These are phyloP conservation scores for Ophonus ardosiacus DNA, from an alignment of 2,888 invertebrate species.

Conservation along the genomic window DNA sequence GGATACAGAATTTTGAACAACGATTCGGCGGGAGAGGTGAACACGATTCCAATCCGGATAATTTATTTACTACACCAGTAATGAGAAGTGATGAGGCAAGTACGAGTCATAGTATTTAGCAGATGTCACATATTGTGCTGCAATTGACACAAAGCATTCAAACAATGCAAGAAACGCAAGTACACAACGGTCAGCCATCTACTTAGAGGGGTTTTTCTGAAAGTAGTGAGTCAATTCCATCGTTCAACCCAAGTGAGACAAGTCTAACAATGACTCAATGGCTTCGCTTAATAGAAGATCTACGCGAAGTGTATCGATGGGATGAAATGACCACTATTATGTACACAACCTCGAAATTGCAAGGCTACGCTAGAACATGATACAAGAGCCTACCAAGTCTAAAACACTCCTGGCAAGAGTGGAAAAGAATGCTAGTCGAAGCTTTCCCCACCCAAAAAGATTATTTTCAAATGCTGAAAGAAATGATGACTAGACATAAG, in stretches of 20 bases:
- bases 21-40: not conserved
- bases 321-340: constrained; percentile 6
- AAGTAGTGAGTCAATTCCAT: not conserved
- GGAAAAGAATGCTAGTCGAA: not conserved
- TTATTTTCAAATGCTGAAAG: not conserved
- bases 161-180: constrained; percentile 2
- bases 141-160: constrained; percentile 4
- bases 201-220: not conserved
- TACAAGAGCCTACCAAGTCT: constrained; percentile 6
- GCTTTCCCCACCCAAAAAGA: constrained; percentile 14
- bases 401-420: not conserved
- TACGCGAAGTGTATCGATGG: not conserved
- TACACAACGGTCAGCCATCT: not conserved
- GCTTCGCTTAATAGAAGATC: constrained; percentile 10
- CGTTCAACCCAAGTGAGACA: not conserved
- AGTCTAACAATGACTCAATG: not conserved
- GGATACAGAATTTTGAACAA: not conserved
- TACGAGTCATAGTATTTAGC: not conserved
- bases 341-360: not conserved
- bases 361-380: not conserved
- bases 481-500: not conserved
- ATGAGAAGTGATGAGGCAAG: constrained; percentile 6
- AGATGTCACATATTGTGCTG: constrained; percentile 11
- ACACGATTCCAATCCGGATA: not conserved
- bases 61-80: not conserved